Conservation (phyloP, 2,113 vertebrate species). For the Ochotona princeps region DNA sequence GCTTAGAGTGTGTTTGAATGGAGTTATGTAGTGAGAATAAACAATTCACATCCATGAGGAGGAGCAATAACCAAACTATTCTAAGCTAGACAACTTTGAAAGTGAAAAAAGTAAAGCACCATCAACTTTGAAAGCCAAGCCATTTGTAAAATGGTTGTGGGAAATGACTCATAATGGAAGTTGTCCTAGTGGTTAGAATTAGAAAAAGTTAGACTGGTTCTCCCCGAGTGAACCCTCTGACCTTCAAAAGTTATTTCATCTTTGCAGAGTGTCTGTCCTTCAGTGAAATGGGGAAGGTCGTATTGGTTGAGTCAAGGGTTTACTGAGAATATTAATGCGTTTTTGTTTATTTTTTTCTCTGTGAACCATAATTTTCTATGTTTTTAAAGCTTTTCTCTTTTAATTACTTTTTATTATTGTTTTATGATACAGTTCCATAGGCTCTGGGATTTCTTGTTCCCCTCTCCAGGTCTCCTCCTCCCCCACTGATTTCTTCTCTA, state of each 20-base stretch:
- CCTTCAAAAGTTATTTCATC: not conserved
- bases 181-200: not conserved
- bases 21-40: not conserved
- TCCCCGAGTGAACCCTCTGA: not conserved
- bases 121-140: not conserved
- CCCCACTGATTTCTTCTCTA: no score
- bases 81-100: not conserved
- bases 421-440: no score
- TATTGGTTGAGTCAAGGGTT: not conserved
- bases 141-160: not conserved
- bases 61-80: not conserved
- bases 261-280: not conserved
- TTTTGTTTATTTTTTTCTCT: not conserved
- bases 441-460: no score
- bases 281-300: not conserved
- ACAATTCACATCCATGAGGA: not conserved
- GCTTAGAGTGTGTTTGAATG: not conserved
- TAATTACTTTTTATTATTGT: no score
- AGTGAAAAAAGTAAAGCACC: not conserved
- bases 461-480: no score
- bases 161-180: not conserved
- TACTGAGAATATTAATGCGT: not conserved
- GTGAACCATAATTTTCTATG: no score
- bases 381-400: no score
- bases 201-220: not conserved